Conservation (phyloP, 2,113 vertebrate genomes). For the Alectura lathami region DNA sequence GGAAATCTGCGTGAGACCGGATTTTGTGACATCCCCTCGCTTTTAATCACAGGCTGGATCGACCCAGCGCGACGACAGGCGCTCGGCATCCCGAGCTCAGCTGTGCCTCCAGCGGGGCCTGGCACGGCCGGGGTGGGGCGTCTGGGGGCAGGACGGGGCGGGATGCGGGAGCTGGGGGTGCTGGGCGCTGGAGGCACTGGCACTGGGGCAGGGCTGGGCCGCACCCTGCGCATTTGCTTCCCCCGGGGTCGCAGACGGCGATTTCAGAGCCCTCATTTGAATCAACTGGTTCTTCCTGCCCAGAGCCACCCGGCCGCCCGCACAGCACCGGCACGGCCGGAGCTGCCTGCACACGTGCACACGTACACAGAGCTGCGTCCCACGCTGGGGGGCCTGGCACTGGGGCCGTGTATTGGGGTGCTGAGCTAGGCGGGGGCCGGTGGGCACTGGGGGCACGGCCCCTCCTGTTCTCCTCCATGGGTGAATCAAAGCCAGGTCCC, state of each 20-base stretch:
- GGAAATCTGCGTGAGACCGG: slow-evolving; percentile 1
- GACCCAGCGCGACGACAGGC: neutral
- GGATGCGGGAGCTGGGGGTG: neutral
- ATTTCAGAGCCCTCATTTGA: neutral
- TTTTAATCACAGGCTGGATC: slow-evolving; percentile 34
- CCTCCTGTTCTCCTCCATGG: neutral
- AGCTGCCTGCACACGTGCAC: neutral
- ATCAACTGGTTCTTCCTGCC: slow-evolving; percentile 67
- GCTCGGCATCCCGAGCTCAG: neutral
- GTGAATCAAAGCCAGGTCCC: rapidly evolving
- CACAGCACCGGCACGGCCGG: rapidly evolving
- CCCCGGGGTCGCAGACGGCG: neutral
- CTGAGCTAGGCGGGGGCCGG: neutral
- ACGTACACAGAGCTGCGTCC: neutral
- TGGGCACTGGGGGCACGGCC: neutral
- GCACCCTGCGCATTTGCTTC: neutral
- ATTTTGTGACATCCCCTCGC: slow-evolving; percentile 27
- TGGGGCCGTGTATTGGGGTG: neutral
- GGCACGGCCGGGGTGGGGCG: neutral
- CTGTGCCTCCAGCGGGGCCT: neutral
- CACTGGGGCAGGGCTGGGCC: neutral
- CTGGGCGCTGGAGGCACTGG: neutral
- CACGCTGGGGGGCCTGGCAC: rapidly evolving
- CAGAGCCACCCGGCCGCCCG: neutral
- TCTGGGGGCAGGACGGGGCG: neutral